Conservation (phyloP, 2,113 vertebrate species). For the Megalops atlanticus region DNA sequence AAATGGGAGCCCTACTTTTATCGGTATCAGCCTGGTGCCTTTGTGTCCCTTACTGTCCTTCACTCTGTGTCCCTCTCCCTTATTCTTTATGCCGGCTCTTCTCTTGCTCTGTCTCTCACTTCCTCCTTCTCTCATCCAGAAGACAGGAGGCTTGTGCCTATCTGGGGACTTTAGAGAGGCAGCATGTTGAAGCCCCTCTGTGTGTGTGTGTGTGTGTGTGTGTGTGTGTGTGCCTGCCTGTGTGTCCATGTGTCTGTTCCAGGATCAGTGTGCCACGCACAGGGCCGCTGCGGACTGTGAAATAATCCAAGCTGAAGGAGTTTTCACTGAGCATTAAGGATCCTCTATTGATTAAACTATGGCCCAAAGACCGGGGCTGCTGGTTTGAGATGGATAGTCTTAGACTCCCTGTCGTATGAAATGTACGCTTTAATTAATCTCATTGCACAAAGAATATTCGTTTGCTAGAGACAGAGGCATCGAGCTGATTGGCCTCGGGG, state of each 20-base stretch:
- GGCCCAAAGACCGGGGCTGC: neutral
- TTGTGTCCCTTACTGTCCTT: too few relatives aligned
- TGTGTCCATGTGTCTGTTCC: neutral
- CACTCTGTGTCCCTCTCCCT: too few relatives aligned
- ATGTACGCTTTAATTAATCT: slow-evolving; percentile 21
- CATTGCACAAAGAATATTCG: neutral
- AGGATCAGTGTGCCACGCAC: neutral
- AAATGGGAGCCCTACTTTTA: too few relatives aligned
- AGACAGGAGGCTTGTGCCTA: neutral
- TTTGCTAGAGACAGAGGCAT: neutral
- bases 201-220: too few relatives aligned
- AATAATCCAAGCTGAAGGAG: slow-evolving; percentile 16
- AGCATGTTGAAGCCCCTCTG: neutral
- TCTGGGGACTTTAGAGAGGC: neutral
- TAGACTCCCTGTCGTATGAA: neutral
- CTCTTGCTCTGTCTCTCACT: neutral
- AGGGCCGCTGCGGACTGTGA: slow-evolving; percentile 4
- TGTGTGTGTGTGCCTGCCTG: too few relatives aligned
- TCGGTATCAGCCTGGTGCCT: too few relatives aligned
- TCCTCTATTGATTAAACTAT: slow-evolving; percentile 15
- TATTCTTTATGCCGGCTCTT: too few relatives aligned
- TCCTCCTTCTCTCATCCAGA: neutral
- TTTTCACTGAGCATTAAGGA: slow-evolving; percentile 11
- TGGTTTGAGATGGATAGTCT: slow-evolving; percentile 8
- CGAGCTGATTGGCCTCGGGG: slow-evolving; percentile 46